These are phyloP conservation scores for Agrochola circellaris DNA, from an alignment of 2,888 invertebrate genomes.

Conservation along the genomic window DNA sequence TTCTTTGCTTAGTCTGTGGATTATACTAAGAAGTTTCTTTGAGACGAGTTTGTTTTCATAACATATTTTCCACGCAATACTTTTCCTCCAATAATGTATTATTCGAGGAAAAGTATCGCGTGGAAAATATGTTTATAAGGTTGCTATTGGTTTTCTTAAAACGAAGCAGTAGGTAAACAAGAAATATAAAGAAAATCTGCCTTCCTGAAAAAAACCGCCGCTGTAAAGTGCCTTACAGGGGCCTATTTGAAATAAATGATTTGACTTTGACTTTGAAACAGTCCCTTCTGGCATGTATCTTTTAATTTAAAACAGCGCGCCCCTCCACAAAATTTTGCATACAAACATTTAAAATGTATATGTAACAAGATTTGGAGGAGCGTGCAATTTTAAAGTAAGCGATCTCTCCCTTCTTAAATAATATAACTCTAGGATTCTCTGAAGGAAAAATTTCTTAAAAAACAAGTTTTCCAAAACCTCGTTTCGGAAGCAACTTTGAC, in stretches of 20 bases:
- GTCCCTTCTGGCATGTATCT: no score
- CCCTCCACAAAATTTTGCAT: no score
- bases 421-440: background rate
- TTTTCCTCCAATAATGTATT: no score
- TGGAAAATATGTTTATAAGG: background rate
- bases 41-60: constrained; percentile 2
- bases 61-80: no score
- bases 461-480: background rate
- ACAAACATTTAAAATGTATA: no score
- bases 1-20: constrained; percentile 33
- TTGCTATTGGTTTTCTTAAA: background rate
- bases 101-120: background rate
- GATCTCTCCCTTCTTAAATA: background rate
- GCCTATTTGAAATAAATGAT: no score
- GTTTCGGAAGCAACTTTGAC: background rate
- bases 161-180: background rate
- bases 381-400: no score
- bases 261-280: no score
- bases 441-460: background rate
- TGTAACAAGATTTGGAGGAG: no score
- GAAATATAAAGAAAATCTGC: background rate
- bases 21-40: constrained; percentile 26
- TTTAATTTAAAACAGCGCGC: no score
- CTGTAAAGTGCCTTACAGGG: no score
- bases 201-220: no score